These are phyloP conservation scores for Actenoides lindsayi DNA, from an alignment of 2,113 vertebrate species.

Conservation along the genomic window DNA sequence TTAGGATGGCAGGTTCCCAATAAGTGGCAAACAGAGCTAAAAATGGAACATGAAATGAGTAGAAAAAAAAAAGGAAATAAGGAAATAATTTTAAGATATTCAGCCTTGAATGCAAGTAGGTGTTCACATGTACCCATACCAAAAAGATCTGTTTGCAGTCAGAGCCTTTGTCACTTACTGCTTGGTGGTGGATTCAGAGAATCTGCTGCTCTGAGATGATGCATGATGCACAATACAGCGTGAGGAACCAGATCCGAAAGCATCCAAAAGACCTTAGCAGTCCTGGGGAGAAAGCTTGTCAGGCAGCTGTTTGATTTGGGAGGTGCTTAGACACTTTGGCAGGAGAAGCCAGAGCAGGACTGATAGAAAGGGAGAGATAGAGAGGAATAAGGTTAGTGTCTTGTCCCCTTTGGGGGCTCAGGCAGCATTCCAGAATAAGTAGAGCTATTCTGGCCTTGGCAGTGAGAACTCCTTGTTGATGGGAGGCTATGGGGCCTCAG, in stretches of 20 bases:
- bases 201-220: not conserved
- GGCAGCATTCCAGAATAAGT: not conserved
- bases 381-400: not conserved
- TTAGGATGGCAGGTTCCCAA: not conserved
- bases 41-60: slow-evolving; percentile 15
- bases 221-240: not conserved
- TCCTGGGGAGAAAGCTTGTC: not conserved
- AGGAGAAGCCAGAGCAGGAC: not conserved
- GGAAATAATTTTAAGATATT: slow-evolving; percentile 16
- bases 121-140: fast-evolving
- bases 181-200: not conserved
- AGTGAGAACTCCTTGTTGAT: not conserved
- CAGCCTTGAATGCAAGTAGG: not conserved
- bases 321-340: not conserved
- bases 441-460: not conserved
- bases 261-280: not conserved
- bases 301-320: not conserved
- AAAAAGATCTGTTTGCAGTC: slow-evolving; percentile 32
- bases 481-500: fast-evolving
- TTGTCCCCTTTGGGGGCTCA: not conserved
- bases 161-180: slow-evolving; percentile 35
- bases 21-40: slow-evolving; percentile 29
- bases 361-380: not conserved
- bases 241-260: not conserved
- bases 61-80: not conserved